A percentile compares a stretch with the other conserved stretches of the same genome.
These are phyloP conservation scores for Drosophila ironensis DNA, from an alignment of 1,140 invertebrate genomes.

Conservation along the genomic window DNA sequence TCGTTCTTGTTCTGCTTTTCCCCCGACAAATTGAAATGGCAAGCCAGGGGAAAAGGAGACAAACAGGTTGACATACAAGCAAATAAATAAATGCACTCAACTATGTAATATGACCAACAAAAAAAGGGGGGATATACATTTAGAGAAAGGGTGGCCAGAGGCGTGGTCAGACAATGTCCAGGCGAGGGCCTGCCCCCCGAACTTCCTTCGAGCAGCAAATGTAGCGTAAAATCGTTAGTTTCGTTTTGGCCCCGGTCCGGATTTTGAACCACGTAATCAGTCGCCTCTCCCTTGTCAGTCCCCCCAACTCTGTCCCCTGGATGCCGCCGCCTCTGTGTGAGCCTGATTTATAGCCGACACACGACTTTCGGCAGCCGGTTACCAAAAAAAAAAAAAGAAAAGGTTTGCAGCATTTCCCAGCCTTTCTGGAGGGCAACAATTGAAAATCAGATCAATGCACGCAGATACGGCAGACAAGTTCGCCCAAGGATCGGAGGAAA, in stretches of 20 bases:
- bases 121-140: neutral
- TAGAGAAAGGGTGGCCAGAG: no score
- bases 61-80: slow-evolving; percentile 77
- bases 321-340: neutral
- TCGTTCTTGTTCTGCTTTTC: neutral
- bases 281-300: neutral
- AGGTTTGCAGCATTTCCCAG: slow-evolving; percentile 8
- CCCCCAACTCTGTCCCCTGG: neutral
- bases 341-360: slow-evolving; percentile 57
- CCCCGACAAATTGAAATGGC: slow-evolving; percentile 20
- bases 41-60: slow-evolving; percentile 26
- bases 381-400: slow-evolving; percentile 29
- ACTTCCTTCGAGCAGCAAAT: slow-evolving; percentile 69
- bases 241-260: slow-evolving; percentile 48
- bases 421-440: slow-evolving; percentile 21
- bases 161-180: slow-evolving; percentile 43
- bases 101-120: slow-evolving; percentile 74
- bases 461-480: slow-evolving; percentile 5
- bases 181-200: neutral
- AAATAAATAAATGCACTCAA: slow-evolving; percentile 80
- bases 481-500: neutral
- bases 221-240: slow-evolving; percentile 78
- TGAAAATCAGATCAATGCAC: slow-evolving; percentile 32
- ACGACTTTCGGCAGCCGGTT: slow-evolving; percentile 38
- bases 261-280: slow-evolving; percentile 44